A percentile compares a stretch with the other conserved stretches of the same genome.
These are phyloP conservation scores for Mythimna loreyi DNA, from an alignment of 2,888 invertebrate genomes.

Conservation along the genomic window DNA sequence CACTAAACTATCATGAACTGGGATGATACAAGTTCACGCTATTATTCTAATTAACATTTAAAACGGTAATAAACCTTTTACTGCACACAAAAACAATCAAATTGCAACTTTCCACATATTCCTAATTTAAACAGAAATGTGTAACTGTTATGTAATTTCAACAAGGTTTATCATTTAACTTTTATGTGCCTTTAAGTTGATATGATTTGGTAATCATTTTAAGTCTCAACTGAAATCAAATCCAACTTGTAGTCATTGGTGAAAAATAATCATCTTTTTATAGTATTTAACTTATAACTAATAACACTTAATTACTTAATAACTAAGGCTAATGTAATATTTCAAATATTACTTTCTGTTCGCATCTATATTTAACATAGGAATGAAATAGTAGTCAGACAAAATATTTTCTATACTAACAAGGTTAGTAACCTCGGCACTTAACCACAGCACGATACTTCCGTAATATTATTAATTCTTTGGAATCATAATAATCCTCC, in stretches of 20 bases:
- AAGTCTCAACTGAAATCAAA: constrained; percentile 10
- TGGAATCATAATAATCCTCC: background rate
- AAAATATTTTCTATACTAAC: background rate
- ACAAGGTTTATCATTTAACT: constrained; percentile 1
- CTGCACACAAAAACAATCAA: constrained; percentile 5
- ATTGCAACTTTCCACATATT: constrained; percentile 5
- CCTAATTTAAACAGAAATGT: background rate
- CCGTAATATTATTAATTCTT: constrained; percentile 8
- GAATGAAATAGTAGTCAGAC: constrained; percentile 26
- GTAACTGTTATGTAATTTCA: background rate
- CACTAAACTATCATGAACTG: constrained; percentile 12
- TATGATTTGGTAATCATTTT: background rate
- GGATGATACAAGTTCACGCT: constrained; percentile 14
- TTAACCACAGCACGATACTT: background rate
- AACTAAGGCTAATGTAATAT: constrained; percentile 5
- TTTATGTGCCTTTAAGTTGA: background rate
- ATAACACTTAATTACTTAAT: constrained; percentile 27
- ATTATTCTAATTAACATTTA: constrained; percentile 4
- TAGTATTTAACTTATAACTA: constrained; percentile 7
- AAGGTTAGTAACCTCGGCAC: constrained; percentile 6
- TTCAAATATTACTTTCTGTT: constrained; percentile 17
- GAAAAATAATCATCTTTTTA: constrained; percentile 2
- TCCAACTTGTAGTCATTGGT: constrained; percentile 2
- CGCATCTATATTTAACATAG: constrained; percentile 18
- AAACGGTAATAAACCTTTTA: constrained; percentile 1